A percentile compares a stretch with the other conserved stretches of the same genome.
Evolutionary conservation across 2,797 vertebrate species (phyloP).

Genomic region (Otolemur crassicaudatus): DNA sequence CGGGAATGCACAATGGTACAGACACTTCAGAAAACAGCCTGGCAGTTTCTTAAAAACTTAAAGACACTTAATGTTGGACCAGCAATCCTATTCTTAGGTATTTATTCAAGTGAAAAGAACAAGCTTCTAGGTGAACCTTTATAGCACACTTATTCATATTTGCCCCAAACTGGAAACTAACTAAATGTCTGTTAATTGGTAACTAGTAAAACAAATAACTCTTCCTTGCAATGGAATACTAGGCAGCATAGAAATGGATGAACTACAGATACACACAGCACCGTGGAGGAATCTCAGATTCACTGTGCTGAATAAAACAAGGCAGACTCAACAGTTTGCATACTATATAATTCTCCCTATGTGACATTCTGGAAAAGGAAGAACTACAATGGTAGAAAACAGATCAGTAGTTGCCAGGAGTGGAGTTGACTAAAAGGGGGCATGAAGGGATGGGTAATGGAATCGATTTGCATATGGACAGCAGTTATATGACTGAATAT

Average conservation of each 20-base stretch:
- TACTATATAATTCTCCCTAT: not conserved
- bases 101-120: slow-evolving; percentile 12
- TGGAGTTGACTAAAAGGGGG: not conserved
- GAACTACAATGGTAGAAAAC: not conserved
- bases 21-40: not conserved
- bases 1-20: not conserved
- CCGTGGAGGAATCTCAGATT: not conserved
- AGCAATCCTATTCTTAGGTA: not conserved
- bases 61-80: not conserved
- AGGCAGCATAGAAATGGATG: not conserved
- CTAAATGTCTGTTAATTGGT: not conserved
- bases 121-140: not conserved
- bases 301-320: not conserved
- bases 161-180: not conserved
- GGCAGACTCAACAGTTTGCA: not conserved
- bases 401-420: not conserved
- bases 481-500: not conserved
- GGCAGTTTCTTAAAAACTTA: not conserved
- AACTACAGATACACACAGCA: accelerated
- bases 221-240: not conserved
- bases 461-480: not conserved
- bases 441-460: not conserved
- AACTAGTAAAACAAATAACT: not conserved
- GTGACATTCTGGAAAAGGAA: not conserved
- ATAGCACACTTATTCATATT: not conserved